phyloP scores from a whole-genome alignment of 2,888 invertebrate genomes.

The Caenorhabditis plicata region DNA sequence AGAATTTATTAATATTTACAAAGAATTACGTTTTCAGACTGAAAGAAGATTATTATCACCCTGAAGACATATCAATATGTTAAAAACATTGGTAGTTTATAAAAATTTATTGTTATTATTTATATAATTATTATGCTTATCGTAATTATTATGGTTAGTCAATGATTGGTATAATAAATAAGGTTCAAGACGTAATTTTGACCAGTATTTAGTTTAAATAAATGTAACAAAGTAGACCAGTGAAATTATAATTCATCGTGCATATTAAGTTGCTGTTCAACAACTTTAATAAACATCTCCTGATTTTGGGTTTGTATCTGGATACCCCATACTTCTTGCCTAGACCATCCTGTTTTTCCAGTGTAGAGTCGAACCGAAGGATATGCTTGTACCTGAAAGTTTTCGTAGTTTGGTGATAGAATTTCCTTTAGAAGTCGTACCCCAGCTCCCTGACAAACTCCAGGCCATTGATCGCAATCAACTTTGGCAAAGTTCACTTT shows the following conservation, averaged over 20 bases:
- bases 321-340: conserved; percentile 46
- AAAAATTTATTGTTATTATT: neutral
- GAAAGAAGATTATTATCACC: conserved; percentile 55
- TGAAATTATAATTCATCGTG: conserved; percentile 50
- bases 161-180: neutral
- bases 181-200: neutral
- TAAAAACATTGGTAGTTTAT: neutral
- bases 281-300: conserved; percentile 36
- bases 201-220: too few relatives aligned
- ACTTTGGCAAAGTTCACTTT: conserved; percentile 73
- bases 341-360: conserved; percentile 42
- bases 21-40: conserved; percentile 18
- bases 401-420: neutral
- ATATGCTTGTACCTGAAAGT: conserved; percentile 69
- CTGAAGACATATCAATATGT: conserved; percentile 32
- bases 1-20: neutral
- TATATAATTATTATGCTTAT: neutral
- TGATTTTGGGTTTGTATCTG: conserved; percentile 44
- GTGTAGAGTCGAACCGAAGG: conserved; percentile 72
- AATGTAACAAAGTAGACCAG: too few relatives aligned
- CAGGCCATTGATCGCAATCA: conserved; percentile 72
- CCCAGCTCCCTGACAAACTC: conserved; percentile 70
- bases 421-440: too few relatives aligned
- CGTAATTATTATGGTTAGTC: neutral
- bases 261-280: conserved; percentile 30